Evolutionary conservation across 2,888 invertebrate genomes (phyloP).

Genomic region (Phaonia tiefii): DNA sequence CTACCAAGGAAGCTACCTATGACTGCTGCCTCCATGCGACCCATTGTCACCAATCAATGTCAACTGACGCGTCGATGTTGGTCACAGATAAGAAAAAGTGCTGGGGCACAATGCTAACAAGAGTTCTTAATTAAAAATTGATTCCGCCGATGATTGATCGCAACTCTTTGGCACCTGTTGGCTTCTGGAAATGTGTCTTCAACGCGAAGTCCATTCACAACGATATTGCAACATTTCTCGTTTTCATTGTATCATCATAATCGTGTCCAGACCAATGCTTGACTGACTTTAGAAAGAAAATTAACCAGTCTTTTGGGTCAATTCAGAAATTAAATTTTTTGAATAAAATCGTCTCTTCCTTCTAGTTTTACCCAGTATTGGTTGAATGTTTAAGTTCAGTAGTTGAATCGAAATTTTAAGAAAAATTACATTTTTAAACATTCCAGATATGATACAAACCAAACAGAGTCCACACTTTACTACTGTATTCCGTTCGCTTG

Average conservation of each 20-base stretch:
- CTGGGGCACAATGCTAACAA: constrained; percentile 75
- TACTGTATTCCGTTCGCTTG: constrained; percentile 53
- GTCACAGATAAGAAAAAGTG: constrained; percentile 72
- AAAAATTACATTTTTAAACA: constrained; percentile 59
- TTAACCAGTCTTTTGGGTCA: constrained; percentile 11
- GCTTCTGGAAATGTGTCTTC: constrained; percentile 79
- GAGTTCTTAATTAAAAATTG: constrained; percentile 81
- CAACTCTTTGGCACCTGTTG: constrained; percentile 80
- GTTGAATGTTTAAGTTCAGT: constrained; percentile 44
- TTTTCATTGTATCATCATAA: constrained; percentile 45
- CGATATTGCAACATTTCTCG: constrained; percentile 58
- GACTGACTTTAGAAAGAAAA: constrained; percentile 61
- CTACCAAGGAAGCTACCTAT: constrained; percentile 54
- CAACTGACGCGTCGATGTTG: constrained; percentile 68
- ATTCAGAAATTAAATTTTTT: constrained; percentile 19
- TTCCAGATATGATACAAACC: constrained; percentile 51
- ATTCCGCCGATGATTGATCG: constrained; percentile 79
- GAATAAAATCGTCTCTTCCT: background rate
- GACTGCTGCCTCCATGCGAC: constrained; percentile 43
- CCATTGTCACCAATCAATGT: constrained; percentile 68
- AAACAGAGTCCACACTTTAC: constrained; percentile 47
- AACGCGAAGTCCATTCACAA: constrained; percentile 71
- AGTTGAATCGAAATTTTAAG: constrained; percentile 52
- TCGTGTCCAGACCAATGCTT: constrained; percentile 65
- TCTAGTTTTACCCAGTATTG: constrained; percentile 1